phyloP scores from a whole-genome alignment of 92 coral and sea anemone species.

The Meandrina meandrites region DNA sequence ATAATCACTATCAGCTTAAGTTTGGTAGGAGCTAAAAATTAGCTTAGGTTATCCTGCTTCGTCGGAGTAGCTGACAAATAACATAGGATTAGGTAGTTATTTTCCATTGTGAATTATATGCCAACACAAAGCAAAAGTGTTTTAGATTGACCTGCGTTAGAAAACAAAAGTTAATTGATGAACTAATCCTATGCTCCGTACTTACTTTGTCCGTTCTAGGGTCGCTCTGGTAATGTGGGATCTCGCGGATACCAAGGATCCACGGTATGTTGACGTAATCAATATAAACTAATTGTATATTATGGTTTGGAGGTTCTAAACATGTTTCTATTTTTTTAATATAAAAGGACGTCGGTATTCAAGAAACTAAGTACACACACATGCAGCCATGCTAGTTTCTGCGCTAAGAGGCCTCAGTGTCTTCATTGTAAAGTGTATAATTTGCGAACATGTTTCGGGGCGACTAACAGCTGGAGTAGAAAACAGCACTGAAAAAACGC shows the following conservation, averaged over 20 bases:
- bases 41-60: not conserved
- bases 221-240: slow-evolving; percentile 27
- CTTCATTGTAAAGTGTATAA: too few relatives aligned
- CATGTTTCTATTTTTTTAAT: too few relatives aligned
- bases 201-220: not conserved
- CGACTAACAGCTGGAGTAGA: too few relatives aligned
- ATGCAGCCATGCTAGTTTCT: too few relatives aligned
- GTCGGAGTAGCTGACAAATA: not conserved
- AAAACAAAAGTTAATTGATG: not conserved
- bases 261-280: not conserved
- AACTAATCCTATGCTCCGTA: not conserved
- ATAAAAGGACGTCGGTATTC: too few relatives aligned
- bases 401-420: too few relatives aligned
- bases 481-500: too few relatives aligned
- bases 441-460: too few relatives aligned
- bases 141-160: not conserved
- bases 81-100: not conserved
- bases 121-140: not conserved
- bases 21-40: too few relatives aligned
- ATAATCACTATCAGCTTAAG: too few relatives aligned
- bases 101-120: not conserved
- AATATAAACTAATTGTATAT: not conserved
- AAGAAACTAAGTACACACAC: too few relatives aligned
- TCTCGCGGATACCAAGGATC: slow-evolving; percentile 32
- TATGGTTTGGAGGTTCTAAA: too few relatives aligned